Conservation (phyloP, 1,140 invertebrate species). For the Battus philenor region DNA sequence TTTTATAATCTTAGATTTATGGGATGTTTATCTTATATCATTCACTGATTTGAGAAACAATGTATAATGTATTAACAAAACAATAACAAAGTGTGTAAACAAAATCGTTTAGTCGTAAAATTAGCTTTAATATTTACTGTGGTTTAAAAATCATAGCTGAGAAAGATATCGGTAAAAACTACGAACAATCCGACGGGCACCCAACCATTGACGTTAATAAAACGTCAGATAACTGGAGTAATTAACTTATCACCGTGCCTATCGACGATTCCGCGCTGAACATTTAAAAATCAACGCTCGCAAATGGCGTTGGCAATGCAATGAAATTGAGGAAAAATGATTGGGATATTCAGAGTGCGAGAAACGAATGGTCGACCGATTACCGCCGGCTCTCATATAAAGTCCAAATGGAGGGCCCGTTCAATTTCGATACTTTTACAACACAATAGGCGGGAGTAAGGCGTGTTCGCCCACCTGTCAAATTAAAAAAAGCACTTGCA, state of each 20-base stretch:
- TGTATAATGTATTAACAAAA: no score
- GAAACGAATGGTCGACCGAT: conserved; percentile 50
- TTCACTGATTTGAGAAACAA: no score
- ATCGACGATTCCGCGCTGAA: conserved; percentile 27
- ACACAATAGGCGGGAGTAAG: conserved; percentile 68
- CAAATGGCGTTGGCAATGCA: conserved; percentile 47
- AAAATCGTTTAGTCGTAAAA: no score
- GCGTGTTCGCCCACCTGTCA: conserved; percentile 69
- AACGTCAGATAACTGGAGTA: conserved; percentile 40
- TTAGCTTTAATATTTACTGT: no score
- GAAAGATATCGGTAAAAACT: conserved; percentile 2
- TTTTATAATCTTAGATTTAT: no score
- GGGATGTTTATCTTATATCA: no score
- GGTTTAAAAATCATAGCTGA: no score
- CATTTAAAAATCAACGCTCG: conserved; percentile 38
- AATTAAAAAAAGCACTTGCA: conserved; percentile 72
- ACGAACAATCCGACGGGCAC: not conserved
- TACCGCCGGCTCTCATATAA: conserved; percentile 60
- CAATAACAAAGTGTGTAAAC: no score
- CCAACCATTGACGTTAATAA: conserved; percentile 26
- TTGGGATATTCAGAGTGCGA: conserved; percentile 61
- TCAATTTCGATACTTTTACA: conserved; percentile 73
- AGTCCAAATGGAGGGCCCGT: conserved; percentile 63
- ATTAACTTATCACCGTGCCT: conserved; percentile 47
- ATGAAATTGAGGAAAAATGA: conserved; percentile 64